Evolutionary conservation across 2,888 invertebrate genomes (phyloP), one percentile per base, ranked within the genome.

Genomic region (Noctua janthe): DNA sequence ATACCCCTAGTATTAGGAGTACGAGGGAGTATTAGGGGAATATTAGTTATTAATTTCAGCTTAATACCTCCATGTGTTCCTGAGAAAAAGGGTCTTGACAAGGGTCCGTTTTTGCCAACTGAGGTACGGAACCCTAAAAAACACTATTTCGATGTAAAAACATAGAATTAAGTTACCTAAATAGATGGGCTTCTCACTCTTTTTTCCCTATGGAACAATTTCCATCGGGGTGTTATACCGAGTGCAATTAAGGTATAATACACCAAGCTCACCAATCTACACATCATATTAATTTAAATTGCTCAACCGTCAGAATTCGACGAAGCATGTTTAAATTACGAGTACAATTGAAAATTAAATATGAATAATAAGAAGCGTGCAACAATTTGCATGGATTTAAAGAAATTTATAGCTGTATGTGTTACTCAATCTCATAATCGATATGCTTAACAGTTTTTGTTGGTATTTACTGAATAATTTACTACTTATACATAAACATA

Each of bases 211-310:
- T 39, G 6, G 3, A 13, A 39, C n/a, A 13, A 43, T 51, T 54
- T 7, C 43, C n/a, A 7, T 67, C 10, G 5, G 17, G 54, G 20
- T 39, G 20, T 10, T 47, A 23, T 39, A 67, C 10, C 8, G 20
- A 2, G 15, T 43, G 20, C 29, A 56, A 49, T 49, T 66, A 49
- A 56, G 43, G 43, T 51, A 49, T 35, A 81, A 49, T 91, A 91
- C 90, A 92, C 87, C 86, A 89, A 90, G 87, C 86, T 89, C 89
- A 86, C 85, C 84, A 92, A 93, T 93, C 91, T 92, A 90, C 92
- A 92, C 91, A 88, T 92, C 90, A 90, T 92, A 93, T 92, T 93
- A 92, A 94, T 93, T 93, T 91, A 91, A 92, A 94, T 94, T 91
- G 13, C 84, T 88, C 83, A 79, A 74, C 85, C 86, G 83, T 89